Conservation (phyloP, 2,888 invertebrate genomes). For the Vesta saturnalis region DNA sequence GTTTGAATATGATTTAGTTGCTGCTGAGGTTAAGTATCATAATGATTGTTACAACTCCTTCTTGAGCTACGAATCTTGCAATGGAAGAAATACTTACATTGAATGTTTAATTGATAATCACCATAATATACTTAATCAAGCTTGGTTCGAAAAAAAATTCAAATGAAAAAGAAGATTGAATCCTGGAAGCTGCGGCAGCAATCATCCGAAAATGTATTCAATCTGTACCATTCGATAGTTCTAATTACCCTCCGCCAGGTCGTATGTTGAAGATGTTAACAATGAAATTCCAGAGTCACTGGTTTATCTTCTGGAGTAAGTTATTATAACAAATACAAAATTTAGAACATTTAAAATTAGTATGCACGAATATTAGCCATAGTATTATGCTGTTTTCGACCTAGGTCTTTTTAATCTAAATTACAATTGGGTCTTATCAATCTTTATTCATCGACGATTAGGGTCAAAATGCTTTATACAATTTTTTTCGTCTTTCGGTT, state of each 20-base stretch:
- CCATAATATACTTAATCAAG: slow-evolving; percentile 48
- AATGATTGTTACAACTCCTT: no score
- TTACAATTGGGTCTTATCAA: no score
- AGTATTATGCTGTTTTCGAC: background rate
- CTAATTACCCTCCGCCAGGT: slow-evolving; percentile 45
- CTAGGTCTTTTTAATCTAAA: background rate
- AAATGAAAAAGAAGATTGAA: no score
- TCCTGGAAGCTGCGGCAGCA: slow-evolving; percentile 43
- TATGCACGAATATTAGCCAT: no score
- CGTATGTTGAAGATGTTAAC: slow-evolving; percentile 26
- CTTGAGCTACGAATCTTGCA: slow-evolving; percentile 38
- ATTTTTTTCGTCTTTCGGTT: no score
- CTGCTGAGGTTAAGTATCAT: no score
- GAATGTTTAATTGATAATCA: slow-evolving; percentile 35
- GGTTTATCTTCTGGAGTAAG: slow-evolving; percentile 9
- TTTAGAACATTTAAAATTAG: background rate
- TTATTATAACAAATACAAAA: slow-evolving; percentile 23
- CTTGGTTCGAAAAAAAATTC: slow-evolving; percentile 46
- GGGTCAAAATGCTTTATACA: no score
- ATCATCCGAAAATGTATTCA: slow-evolving; percentile 36
- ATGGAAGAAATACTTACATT: slow-evolving; percentile 54
- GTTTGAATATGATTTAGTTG: no score
- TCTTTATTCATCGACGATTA: no score
- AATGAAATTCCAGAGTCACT: slow-evolving; percentile 15
- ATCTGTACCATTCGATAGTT: slow-evolving; percentile 25